phyloP scores from a whole-genome alignment of 1,140 invertebrate species.

The Pentalonia nigronervosa region DNA sequence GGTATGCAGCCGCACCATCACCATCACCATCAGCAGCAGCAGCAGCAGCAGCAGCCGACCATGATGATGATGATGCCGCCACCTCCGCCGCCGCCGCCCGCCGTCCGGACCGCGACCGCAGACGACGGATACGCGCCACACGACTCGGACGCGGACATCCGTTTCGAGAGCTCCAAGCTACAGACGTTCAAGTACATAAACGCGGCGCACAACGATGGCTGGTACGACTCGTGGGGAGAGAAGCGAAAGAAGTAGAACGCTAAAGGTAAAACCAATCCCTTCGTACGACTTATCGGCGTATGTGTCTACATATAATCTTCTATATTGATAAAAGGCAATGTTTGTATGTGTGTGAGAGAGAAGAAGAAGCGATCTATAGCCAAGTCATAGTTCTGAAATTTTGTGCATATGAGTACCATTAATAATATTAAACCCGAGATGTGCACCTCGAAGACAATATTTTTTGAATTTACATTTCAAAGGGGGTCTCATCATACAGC shows the following conservation, averaged over 20 bases:
- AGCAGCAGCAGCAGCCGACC: constrained; percentile 63
- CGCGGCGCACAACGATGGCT: constrained; percentile 63
- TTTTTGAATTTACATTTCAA: not conserved
- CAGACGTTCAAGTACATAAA: constrained; percentile 60
- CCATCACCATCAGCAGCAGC: constrained; percentile 63
- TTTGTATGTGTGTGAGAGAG: not conserved
- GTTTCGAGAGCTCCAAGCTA: constrained; percentile 56
- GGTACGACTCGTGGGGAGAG: constrained; percentile 84
- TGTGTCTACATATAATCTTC: not conserved
- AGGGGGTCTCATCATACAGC: too few species aligned
- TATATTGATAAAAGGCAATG: not conserved
- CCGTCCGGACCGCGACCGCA: constrained; percentile 62
- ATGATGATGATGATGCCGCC: constrained; percentile 63
- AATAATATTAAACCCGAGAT: not conserved
- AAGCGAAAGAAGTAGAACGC: constrained; percentile 58
- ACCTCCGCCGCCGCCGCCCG: constrained; percentile 63
- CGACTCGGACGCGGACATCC: constrained; percentile 60
- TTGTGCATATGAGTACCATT: not conserved
- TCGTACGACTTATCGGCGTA: not conserved
- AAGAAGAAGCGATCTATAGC: too few species aligned
- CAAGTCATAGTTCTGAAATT: too few species aligned
- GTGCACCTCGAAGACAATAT: not conserved
- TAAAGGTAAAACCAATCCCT: not conserved
- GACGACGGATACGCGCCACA: constrained; percentile 61
- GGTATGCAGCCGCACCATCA: constrained; percentile 61